Conservation (phyloP, 2,113 vertebrate species). For the Setophaga kirtlandii region DNA sequence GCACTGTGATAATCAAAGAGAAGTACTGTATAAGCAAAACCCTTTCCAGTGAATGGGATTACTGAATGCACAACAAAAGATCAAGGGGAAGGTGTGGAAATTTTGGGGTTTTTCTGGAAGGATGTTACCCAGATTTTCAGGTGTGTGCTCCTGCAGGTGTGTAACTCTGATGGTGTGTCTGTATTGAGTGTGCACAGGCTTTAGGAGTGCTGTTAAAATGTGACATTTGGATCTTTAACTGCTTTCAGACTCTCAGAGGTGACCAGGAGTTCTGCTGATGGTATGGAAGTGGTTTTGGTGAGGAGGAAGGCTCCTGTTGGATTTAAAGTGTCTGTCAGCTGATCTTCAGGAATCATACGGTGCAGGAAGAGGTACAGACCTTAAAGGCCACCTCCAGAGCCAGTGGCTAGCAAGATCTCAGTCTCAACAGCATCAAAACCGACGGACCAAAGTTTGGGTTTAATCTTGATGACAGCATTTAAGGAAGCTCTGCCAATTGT, state of each 20-base stretch:
- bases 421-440: not conserved
- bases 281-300: not conserved
- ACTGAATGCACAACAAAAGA: not conserved
- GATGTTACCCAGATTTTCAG: not conserved
- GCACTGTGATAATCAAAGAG: not conserved
- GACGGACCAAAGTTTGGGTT: not conserved
- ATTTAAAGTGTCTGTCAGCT: not conserved
- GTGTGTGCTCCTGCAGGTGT: not conserved
- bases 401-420: not conserved
- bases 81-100: not conserved
- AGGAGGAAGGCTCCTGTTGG: not conserved
- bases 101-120: not conserved
- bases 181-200: not conserved
- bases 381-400: not conserved
- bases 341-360: not conserved
- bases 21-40: not conserved
- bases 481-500: not conserved
- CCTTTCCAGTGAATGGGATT: not conserved
- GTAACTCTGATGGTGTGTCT: not conserved
- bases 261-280: not conserved
- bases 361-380: not conserved
- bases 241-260: not conserved
- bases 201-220: not conserved
- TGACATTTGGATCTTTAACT: not conserved
- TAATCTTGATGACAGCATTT: not conserved